Conservation (phyloP, 1,140 invertebrate species). For the Bicyclus anynana region DNA sequence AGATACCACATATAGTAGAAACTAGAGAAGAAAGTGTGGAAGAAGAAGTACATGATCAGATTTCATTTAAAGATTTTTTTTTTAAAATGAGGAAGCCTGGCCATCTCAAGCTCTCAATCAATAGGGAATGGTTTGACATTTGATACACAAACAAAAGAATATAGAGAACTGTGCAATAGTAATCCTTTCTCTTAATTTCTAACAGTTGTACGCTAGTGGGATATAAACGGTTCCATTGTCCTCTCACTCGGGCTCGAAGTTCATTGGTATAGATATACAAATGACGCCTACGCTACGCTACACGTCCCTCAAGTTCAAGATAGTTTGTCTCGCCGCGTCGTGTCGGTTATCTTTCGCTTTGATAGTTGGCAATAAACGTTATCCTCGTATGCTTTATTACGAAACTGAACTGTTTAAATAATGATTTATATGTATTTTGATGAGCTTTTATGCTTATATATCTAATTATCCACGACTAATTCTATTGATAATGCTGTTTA, state of each 20-base stretch:
- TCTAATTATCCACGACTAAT: too few species aligned
- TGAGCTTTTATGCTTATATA: background rate
- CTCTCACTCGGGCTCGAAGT: conserved; percentile 17
- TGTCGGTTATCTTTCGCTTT: conserved; percentile 46
- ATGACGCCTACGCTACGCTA: conserved; percentile 47
- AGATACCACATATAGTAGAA: too few species aligned
- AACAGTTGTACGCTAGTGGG: background rate
- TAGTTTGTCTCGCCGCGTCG: conserved; percentile 28
- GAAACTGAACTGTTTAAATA: background rate
- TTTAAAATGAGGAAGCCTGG: too few species aligned
- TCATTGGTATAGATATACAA: conserved; percentile 43
- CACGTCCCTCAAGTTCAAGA: conserved; percentile 29
- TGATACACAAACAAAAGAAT: background rate
- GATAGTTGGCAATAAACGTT: conserved; percentile 18
- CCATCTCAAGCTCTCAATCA: too few species aligned
- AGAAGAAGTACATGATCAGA: too few species aligned
- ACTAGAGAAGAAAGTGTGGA: too few species aligned
- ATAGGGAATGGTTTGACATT: too few species aligned
- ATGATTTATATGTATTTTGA: background rate
- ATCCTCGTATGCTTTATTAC: background rate
- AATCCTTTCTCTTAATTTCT: background rate
- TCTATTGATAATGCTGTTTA: too few species aligned
- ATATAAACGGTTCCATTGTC: conserved; percentile 3
- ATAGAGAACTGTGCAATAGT: background rate
- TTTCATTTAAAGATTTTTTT: too few species aligned